A percentile compares a stretch with the other conserved stretches of the same genome.
Conservation (phyloP, 2,888 invertebrate species). For the Nomada hirtipes region DNA sequence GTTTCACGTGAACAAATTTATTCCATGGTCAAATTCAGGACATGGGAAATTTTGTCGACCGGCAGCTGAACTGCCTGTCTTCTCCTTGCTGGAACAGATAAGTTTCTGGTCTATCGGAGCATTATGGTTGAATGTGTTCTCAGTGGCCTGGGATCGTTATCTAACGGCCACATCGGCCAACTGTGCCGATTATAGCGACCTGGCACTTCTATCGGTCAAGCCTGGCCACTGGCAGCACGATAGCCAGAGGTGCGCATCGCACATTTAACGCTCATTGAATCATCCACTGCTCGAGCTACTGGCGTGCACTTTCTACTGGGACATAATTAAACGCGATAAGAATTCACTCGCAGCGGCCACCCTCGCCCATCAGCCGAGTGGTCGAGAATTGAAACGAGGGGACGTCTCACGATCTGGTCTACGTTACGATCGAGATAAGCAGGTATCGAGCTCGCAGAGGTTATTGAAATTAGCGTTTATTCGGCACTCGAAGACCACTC, state of each 20-base stretch:
- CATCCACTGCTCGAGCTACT: constrained; percentile 51
- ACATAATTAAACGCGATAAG: constrained; percentile 70
- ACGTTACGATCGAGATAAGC: constrained; percentile 6
- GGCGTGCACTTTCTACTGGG: constrained; percentile 24
- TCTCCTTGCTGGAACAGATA: constrained; percentile 29
- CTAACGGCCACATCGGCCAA: constrained; percentile 68
- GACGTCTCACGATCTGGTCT: constrained; percentile 1
- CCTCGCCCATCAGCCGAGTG: constrained; percentile 12
- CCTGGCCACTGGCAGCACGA: constrained; percentile 34
- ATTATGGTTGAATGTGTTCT: constrained; percentile 36
- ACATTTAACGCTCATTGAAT: constrained; percentile 69
- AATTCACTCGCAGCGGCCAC: constrained; percentile 44
- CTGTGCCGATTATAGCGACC: constrained; percentile 59
- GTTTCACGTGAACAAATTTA: background rate
- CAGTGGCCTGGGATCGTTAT: constrained; percentile 64
- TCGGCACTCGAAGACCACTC: background rate
- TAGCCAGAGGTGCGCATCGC: constrained; percentile 54
- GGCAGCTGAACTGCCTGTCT: background rate
- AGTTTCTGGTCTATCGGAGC: constrained; percentile 46
- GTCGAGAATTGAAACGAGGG: constrained; percentile 35
- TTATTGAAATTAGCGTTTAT: constrained; percentile 9
- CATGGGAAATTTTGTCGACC: background rate
- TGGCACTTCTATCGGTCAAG: constrained; percentile 47
- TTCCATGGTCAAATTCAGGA: background rate
- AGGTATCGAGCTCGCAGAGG: background rate